Conservation (phyloP, 2,113 vertebrate genomes). For the Ophiodon elongatus region DNA sequence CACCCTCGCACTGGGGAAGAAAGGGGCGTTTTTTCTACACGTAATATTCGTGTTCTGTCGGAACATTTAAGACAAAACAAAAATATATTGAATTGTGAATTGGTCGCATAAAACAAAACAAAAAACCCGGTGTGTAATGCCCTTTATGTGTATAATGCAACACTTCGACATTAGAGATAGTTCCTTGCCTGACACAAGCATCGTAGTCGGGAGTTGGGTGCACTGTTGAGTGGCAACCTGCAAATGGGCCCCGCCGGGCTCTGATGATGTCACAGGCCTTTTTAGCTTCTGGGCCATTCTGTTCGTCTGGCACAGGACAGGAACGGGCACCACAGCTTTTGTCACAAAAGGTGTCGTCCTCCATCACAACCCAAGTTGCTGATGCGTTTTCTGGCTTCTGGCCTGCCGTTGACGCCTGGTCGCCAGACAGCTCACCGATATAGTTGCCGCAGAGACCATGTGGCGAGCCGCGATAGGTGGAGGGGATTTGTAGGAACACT, state of each 20-base stretch:
- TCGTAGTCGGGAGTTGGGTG: not conserved
- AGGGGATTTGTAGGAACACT: conserved; percentile 30
- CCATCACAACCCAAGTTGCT: not conserved
- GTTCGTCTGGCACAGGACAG: not conserved
- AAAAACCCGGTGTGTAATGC: too few relatives aligned
- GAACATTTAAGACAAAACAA: not conserved
- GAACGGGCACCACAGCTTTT: not conserved
- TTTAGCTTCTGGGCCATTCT: not conserved
- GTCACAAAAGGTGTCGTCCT: not conserved
- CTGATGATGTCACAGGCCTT: conserved; percentile 40
- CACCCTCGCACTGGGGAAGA: not conserved
- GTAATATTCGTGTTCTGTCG: not conserved
- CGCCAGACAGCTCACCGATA: not conserved
- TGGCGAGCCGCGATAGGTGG: conserved; percentile 23
- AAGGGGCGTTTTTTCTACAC: too few relatives aligned
- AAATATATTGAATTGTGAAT: too few relatives aligned
- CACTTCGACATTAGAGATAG: not conserved
- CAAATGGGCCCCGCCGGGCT: conserved; percentile 24
- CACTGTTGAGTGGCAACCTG: conserved; percentile 28
- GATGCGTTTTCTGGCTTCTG: not conserved
- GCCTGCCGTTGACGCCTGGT: not conserved
- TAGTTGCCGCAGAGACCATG: conserved; percentile 48
- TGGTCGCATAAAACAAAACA: too few relatives aligned
- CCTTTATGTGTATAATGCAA: not conserved
- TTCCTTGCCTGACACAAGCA: conserved; percentile 42